phyloP scores from a whole-genome alignment of 2,797 vertebrate species.

The Chelmon rostratus region DNA sequence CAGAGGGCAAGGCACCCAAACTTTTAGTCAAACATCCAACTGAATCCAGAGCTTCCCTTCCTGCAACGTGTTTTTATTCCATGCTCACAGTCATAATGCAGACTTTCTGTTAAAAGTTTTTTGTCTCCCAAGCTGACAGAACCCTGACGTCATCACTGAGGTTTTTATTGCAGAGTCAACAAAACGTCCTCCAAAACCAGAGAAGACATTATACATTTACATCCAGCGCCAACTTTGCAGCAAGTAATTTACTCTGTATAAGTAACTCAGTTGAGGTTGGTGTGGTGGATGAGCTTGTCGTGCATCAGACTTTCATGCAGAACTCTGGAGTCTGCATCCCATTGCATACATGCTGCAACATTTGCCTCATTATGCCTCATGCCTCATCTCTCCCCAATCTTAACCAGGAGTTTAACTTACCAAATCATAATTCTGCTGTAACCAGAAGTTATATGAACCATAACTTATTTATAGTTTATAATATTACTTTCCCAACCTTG shows the following conservation, averaged over 20 bases:
- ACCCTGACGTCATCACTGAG: slow-evolving; percentile 9
- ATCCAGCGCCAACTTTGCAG: not conserved
- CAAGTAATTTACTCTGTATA: not conserved
- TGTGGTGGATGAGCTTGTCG: not conserved
- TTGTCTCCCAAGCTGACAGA: not conserved
- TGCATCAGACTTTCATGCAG: not conserved
- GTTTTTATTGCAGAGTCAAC: slow-evolving; percentile 1
- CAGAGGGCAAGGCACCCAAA: not conserved
- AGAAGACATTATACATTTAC: not conserved
- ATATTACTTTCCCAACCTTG: not conserved
- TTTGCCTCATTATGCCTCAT: not conserved
- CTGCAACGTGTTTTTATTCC: not conserved
- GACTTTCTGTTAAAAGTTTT: not conserved
- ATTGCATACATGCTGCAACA: not conserved
- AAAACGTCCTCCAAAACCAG: slow-evolving; percentile 3
- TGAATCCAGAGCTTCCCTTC: not conserved
- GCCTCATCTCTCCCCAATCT: not conserved
- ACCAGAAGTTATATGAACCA: not conserved
- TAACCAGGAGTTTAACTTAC: not conserved
- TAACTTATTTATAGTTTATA: not conserved
- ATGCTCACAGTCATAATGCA: not conserved
- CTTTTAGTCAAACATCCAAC: not conserved
- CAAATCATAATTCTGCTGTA: not conserved
- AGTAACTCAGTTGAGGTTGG: not conserved
- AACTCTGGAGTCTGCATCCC: not conserved